Percentiles rank a stretch among this genome's conserved stretches.
These are phyloP conservation scores for Eupithecia tripunctaria DNA, from an alignment of 2,888 invertebrate genomes.

Conservation along the genomic window DNA sequence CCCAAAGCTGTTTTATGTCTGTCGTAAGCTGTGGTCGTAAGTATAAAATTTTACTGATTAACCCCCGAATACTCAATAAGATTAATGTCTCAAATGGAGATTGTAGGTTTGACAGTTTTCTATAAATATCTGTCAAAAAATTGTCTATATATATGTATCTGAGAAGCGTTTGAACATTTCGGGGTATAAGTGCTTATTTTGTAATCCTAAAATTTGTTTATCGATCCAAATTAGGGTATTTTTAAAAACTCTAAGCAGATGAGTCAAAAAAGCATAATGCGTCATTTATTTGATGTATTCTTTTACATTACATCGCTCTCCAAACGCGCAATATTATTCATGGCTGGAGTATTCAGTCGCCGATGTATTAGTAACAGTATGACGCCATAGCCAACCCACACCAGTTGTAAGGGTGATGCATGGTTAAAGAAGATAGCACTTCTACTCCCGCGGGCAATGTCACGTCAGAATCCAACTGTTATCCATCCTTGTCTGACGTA, in stretches of 20 bases:
- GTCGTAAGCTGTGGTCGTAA: too few relatives aligned
- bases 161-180: too few relatives aligned
- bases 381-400: constrained; percentile 40
- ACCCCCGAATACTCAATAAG: too few relatives aligned
- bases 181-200: too few relatives aligned
- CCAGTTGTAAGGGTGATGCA: background rate
- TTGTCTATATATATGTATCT: too few relatives aligned
- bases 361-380: constrained; percentile 51
- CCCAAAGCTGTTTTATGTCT: too few relatives aligned
- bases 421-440: background rate
- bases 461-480: background rate
- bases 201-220: too few relatives aligned
- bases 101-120: too few relatives aligned
- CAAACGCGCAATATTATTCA: constrained; percentile 49
- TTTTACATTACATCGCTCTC: constrained; percentile 56
- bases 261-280: background rate
- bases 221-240: too few relatives aligned
- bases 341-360: constrained; percentile 46
- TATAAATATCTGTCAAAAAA: too few relatives aligned
- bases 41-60: too few relatives aligned
- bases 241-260: constrained; percentile 15
- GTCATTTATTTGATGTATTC: constrained; percentile 34
- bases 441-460: background rate
- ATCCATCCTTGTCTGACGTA: background rate
- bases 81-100: too few relatives aligned